phyloP scores from a whole-genome alignment of 2,113 vertebrate species.

The cattle (Bos taurus) region DNA sequence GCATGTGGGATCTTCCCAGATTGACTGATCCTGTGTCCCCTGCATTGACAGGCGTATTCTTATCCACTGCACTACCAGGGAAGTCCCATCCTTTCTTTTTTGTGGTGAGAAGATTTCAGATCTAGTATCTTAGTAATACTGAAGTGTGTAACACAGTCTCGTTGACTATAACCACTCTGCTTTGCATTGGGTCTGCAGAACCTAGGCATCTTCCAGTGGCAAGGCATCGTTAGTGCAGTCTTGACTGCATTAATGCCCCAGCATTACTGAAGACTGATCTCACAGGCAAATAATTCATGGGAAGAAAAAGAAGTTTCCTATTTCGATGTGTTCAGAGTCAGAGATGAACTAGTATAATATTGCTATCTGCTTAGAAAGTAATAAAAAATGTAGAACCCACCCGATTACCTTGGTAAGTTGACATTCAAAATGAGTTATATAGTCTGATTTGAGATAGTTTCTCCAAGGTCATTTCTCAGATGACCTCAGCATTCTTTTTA shows the following conservation, averaged over 20 bases:
- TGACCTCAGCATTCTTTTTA: background rate
- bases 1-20: background rate
- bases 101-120: no score
- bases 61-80: background rate
- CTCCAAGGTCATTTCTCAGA: background rate
- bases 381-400: no score
- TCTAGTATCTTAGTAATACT: background rate
- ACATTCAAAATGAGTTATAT: background rate
- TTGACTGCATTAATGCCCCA: no score
- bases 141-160: background rate
- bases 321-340: background rate
- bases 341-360: background rate
- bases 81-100: background rate
- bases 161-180: background rate
- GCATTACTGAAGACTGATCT: fast-evolving
- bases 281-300: background rate
- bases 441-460: background rate
- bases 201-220: background rate
- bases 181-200: background rate
- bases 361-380: background rate
- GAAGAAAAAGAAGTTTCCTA: background rate
- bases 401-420: background rate
- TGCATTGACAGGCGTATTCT: background rate
- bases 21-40: background rate
- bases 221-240: fast-evolving